phyloP scores from a whole-genome alignment of 2,888 invertebrate genomes.

The Phrixothrix hirtus region DNA sequence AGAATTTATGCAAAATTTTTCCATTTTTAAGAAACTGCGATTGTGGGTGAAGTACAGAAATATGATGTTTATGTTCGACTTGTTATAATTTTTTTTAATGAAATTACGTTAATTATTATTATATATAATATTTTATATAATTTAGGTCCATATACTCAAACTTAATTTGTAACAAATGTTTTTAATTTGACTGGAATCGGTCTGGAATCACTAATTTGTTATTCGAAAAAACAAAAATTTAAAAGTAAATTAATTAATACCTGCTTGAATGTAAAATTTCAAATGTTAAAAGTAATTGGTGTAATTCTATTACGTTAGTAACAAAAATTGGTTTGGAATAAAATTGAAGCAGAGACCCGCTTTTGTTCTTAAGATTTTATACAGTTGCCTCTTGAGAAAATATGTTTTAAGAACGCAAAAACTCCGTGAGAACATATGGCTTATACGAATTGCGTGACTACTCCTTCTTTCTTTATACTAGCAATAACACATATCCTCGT shows the following conservation, averaged over 20 bases:
- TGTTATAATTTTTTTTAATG: too few species aligned
- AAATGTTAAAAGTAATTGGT: neutral
- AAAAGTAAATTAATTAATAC: neutral
- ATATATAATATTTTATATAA: too few species aligned
- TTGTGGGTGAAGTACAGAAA: too few species aligned
- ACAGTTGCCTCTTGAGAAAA: conserved; percentile 27
- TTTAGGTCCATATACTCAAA: too few species aligned
- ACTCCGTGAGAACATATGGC: conserved; percentile 29
- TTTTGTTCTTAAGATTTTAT: conserved; percentile 12
- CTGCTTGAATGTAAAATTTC: neutral
- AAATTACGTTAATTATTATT: too few species aligned
- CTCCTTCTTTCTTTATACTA: conserved; percentile 11
- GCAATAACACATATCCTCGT: conserved; percentile 3
- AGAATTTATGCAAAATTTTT: too few species aligned
- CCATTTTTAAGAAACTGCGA: too few species aligned
- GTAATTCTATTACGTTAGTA: neutral
- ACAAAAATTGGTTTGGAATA: neutral
- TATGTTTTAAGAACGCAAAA: conserved; percentile 21
- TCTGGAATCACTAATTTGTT: too few species aligned
- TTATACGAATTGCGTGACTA: conserved; percentile 21
- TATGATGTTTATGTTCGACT: too few species aligned
- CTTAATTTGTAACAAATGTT: too few species aligned
- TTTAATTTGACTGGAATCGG: too few species aligned
- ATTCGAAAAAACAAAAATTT: neutral
- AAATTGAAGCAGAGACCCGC: neutral